Evolutionary conservation across 2,113 vertebrate species (phyloP).

Genomic region (Psophia crepitans): DNA sequence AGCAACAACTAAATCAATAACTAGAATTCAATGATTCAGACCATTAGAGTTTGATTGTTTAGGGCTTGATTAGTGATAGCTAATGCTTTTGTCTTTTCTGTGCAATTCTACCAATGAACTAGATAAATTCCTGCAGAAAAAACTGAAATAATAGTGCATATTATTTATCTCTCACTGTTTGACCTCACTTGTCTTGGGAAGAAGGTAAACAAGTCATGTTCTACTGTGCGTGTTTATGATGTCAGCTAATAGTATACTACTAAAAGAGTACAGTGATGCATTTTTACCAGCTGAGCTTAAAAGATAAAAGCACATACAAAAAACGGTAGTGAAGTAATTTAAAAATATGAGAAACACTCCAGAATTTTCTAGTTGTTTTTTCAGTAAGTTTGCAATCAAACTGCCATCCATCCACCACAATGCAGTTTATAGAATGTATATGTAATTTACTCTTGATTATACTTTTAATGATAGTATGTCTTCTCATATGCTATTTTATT

Average conservation of each 20-base stretch:
- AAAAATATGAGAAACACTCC: background rate
- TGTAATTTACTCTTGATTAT: background rate
- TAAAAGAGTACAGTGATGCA: background rate
- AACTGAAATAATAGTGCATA: background rate
- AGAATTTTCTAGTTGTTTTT: background rate
- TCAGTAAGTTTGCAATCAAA: background rate
- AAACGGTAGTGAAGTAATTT: background rate
- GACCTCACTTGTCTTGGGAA: background rate
- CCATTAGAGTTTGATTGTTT: background rate
- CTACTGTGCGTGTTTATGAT: background rate
- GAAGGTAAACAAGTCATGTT: background rate
- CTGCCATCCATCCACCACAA: background rate
- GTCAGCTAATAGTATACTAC: background rate
- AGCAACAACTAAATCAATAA: background rate
- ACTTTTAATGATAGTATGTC: background rate
- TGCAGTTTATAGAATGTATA: background rate
- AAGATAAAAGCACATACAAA: background rate
- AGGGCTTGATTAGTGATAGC: background rate
- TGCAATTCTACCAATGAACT: background rate
- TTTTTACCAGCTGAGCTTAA: background rate
- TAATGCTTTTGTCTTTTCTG: background rate
- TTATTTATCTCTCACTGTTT: constrained; percentile 3
- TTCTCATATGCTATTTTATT: background rate
- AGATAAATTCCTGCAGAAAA: background rate
- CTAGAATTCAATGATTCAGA: background rate